Conservation (phyloP, 1,140 invertebrate species). For the Habropoda laboriosa region DNA sequence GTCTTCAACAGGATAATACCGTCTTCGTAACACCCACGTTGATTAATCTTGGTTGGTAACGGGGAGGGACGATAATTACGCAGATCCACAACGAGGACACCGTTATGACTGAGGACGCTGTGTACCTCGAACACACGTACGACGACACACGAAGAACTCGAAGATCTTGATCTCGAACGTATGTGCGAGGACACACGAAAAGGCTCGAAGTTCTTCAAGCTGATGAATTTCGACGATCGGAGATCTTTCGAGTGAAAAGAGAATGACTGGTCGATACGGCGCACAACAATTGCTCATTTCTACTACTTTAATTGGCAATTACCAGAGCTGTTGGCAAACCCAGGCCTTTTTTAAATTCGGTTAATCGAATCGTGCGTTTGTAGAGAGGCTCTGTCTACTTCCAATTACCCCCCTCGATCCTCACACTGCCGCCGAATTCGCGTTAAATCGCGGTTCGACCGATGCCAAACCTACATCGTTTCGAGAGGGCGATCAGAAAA, state of each 20-base stretch:
- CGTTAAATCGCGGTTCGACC: conserved; percentile 22
- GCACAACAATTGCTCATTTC: conserved; percentile 39
- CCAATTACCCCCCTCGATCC: conserved; percentile 26
- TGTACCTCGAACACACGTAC: not conserved
- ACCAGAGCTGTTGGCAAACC: conserved; percentile 20
- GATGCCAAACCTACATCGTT: not conserved
- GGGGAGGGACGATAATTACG: too few species aligned
- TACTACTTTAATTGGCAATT: conserved; percentile 46
- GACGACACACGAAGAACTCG: too few species aligned
- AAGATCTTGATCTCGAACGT: too few species aligned
- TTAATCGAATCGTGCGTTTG: conserved; percentile 39
- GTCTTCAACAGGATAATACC: too few species aligned
- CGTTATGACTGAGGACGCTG: too few species aligned
- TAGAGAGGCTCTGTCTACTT: conserved; percentile 1
- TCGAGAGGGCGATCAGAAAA: too few species aligned
- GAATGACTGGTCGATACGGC: conserved; percentile 19
- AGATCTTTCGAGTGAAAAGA: not conserved
- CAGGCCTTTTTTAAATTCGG: conserved; percentile 31
- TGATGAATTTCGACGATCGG: not conserved
- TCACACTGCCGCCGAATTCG: not conserved
- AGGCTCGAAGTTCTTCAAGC: not conserved
- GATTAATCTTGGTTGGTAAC: too few species aligned
- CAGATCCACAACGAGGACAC: too few species aligned
- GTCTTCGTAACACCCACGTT: too few species aligned
- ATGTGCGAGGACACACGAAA: not conserved